phyloP scores from a whole-genome alignment of 2,113 vertebrate genomes.

The Percina caprodes region DNA sequence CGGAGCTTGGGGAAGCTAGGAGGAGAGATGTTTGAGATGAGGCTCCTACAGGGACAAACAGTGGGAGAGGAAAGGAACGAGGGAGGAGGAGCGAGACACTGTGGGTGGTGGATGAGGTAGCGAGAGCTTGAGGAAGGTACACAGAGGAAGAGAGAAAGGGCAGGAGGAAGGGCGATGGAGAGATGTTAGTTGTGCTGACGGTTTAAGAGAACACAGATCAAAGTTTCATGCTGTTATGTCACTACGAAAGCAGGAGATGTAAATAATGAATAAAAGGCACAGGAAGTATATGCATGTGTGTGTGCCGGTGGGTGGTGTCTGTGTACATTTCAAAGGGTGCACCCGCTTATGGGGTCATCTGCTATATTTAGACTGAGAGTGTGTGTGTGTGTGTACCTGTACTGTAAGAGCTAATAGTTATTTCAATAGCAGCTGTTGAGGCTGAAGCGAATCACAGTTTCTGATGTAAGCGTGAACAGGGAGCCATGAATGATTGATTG shows the following conservation, averaged over 20 bases:
- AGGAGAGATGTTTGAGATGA: constrained; percentile 46
- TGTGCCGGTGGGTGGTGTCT: constrained; percentile 27
- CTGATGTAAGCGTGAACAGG: constrained; percentile 57
- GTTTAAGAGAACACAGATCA: constrained; percentile 78
- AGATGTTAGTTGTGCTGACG: constrained; percentile 76
- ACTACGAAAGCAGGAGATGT: constrained; percentile 66
- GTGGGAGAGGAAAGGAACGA: constrained; percentile 28
- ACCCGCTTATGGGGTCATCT: constrained; percentile 55
- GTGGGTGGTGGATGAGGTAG: not conserved
- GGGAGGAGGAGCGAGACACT: constrained; percentile 3
- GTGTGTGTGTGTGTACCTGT: constrained; percentile 43
- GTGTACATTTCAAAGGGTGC: constrained; percentile 51
- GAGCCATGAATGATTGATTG: constrained; percentile 74
- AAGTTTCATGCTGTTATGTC: constrained; percentile 82
- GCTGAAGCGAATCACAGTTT: constrained; percentile 64
- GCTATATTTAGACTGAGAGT: constrained; percentile 55
- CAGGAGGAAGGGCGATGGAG: constrained; percentile 29
- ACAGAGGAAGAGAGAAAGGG: constrained; percentile 28
- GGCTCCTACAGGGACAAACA: constrained; percentile 31
- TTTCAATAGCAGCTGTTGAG: constrained; percentile 62
- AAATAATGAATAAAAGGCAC: constrained; percentile 73
- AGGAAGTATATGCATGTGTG: constrained; percentile 40
- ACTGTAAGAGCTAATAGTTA: constrained; percentile 60
- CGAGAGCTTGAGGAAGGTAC: constrained; percentile 17
- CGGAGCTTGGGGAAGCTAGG: constrained; percentile 24